Evolutionary conservation across 2,888 invertebrate species (phyloP).

Genomic region (Andrena chrysosceles): DNA sequence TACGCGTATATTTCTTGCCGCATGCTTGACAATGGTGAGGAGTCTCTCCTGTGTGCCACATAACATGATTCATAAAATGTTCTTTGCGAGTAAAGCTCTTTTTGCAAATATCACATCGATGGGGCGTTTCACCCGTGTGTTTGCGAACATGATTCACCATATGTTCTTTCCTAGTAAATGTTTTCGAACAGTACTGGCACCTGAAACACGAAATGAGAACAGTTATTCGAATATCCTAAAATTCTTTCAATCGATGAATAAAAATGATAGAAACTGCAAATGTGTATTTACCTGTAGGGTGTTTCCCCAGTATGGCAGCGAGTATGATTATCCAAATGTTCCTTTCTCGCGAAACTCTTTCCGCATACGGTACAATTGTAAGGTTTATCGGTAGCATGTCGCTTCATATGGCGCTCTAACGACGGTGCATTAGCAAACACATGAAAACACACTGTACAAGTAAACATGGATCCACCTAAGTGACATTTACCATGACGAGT

Average conservation of each 20-base stretch:
- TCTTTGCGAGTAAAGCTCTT: constrained; percentile 92
- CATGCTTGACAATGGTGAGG: constrained; percentile 95
- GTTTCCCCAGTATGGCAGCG: constrained; percentile 94
- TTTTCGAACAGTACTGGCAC: constrained; percentile 91
- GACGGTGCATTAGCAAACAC: constrained; percentile 90
- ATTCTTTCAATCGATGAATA: too few relatives aligned
- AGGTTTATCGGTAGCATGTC: constrained; percentile 93
- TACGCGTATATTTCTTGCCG: constrained; percentile 95
- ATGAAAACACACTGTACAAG: constrained; percentile 90
- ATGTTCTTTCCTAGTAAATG: constrained; percentile 91
- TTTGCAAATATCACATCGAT: constrained; percentile 92
- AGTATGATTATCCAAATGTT: constrained; percentile 94
- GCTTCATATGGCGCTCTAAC: constrained; percentile 91
- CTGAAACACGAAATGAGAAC: constrained; percentile 78
- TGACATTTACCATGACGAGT: constrained; percentile 94
- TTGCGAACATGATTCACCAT: constrained; percentile 92
- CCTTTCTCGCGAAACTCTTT: constrained; percentile 94
- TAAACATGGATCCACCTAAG: constrained; percentile 91
- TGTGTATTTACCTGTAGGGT: constrained; percentile 88
- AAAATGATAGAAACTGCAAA: neutral
- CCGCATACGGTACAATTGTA: constrained; percentile 94
- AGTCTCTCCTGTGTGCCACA: constrained; percentile 94
- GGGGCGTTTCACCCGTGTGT: constrained; percentile 92
- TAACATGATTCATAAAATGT: constrained; percentile 92
- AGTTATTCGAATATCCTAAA: neutral